Percentiles rank a stretch among this genome's conserved stretches.
phyloP scores from a whole-genome alignment of 2,888 invertebrate species.

The Leptinotarsa rubiginosa region DNA sequence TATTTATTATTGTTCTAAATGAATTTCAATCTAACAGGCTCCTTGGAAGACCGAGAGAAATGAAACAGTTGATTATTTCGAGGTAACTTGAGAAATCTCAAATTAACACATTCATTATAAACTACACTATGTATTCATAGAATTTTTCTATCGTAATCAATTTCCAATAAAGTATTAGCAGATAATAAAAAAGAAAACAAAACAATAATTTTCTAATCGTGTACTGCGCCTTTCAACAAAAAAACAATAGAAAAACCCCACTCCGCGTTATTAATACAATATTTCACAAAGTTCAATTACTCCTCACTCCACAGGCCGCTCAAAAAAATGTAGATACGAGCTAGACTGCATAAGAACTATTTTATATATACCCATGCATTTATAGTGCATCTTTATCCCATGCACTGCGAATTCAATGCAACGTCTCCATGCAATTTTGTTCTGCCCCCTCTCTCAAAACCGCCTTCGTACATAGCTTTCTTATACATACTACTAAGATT shows the following conservation, averaged over 20 bases:
- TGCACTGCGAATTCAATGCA: constrained; percentile 47
- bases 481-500: constrained; percentile 62
- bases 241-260: constrained; percentile 23
- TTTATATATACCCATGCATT: constrained; percentile 51
- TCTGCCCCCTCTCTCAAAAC: constrained; percentile 49
- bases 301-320: constrained; percentile 44
- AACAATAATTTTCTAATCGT: constrained; percentile 16
- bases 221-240: constrained; percentile 19
- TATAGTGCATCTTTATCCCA: constrained; percentile 50
- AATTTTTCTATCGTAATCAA: neutral
- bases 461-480: constrained; percentile 60
- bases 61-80: neutral
- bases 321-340: constrained; percentile 51
- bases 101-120: neutral
- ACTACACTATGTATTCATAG: neutral
- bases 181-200: constrained; percentile 3
- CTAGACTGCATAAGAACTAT: constrained; percentile 52
- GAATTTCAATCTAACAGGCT: neutral
- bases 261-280: constrained; percentile 48
- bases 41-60: no score
- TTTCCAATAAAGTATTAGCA: neutral
- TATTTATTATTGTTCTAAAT: no score
- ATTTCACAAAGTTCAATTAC: constrained; percentile 53
- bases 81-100: neutral
- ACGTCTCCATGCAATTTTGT: constrained; percentile 51